A percentile compares a stretch with the other conserved stretches of the same genome.
phyloP scores from a whole-genome alignment of 2,797 vertebrate species.

The Nothura maculosa region DNA sequence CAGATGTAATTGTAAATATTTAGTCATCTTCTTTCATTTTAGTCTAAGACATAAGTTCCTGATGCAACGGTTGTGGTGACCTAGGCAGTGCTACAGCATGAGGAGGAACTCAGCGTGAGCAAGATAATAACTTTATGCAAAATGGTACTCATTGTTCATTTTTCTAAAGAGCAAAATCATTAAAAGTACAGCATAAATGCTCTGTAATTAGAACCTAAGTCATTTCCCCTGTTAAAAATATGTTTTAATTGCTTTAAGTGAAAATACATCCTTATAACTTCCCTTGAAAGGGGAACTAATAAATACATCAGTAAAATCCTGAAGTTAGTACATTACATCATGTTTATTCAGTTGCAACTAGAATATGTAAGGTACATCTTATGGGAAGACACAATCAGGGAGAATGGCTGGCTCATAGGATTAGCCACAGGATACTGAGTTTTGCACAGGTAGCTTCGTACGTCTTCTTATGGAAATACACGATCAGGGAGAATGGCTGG shows the following conservation, averaged over 20 bases:
- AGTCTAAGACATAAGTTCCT: neutral
- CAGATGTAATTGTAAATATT: neutral
- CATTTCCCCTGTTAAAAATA: conserved; percentile 66
- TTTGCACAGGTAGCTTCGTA: conserved; percentile 48
- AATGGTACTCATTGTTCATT: conserved; percentile 35
- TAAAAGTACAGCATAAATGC: conserved; percentile 50
- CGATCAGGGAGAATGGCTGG: conserved; percentile 48
- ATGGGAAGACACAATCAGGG: conserved; percentile 50
- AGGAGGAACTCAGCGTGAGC: neutral
- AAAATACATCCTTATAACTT: conserved; percentile 74
- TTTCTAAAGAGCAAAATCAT: conserved; percentile 54
- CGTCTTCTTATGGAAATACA: conserved; percentile 48
- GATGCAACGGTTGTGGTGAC: neutral
- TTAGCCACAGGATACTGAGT: conserved; percentile 58
- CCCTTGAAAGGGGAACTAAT: conserved; percentile 60
- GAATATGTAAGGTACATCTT: conserved; percentile 39
- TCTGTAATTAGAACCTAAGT: conserved; percentile 59
- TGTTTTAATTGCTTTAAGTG: conserved; percentile 74
- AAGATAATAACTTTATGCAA: conserved; percentile 42
- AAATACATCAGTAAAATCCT: conserved; percentile 72
- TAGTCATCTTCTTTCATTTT: neutral
- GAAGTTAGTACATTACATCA: conserved; percentile 58
- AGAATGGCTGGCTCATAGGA: conserved; percentile 47
- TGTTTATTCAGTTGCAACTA: conserved; percentile 64
- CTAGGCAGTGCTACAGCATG: neutral